A percentile compares a stretch with the other conserved stretches of the same genome.
These are phyloP conservation scores for Heterodera carotae DNA, from an alignment of 1,140 invertebrate species.

Conservation along the genomic window DNA sequence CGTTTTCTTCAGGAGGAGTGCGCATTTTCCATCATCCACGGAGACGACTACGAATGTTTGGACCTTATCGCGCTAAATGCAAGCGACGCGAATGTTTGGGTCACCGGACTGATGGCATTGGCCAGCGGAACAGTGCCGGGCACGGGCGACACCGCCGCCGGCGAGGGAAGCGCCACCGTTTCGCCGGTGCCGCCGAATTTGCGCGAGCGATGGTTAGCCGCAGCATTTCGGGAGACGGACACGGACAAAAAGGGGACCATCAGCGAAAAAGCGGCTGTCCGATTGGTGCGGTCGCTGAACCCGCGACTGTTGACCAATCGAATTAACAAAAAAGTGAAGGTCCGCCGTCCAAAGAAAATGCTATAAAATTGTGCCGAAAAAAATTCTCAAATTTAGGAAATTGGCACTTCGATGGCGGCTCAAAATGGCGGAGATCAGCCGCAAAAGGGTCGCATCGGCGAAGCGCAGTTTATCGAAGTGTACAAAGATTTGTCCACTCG, in stretches of 20 bases:
- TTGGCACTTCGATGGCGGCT: neutral
- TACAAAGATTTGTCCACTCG: constrained; percentile 73
- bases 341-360: constrained; percentile 47
- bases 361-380: neutral
- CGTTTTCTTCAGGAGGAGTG: constrained; percentile 69
- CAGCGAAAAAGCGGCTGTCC: constrained; percentile 69
- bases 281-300: constrained; percentile 70
- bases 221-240: constrained; percentile 70
- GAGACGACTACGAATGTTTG: constrained; percentile 71
- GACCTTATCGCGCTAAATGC: constrained; percentile 72
- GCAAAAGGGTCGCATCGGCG: constrained; percentile 68
- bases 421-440: neutral
- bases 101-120: constrained; percentile 61
- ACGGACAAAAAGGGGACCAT: constrained; percentile 68
- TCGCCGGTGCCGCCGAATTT: constrained; percentile 48
- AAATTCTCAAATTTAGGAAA: neutral
- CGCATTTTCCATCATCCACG: constrained; percentile 73
- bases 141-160: constrained; percentile 38
- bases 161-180: constrained; percentile 35
- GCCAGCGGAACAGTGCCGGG: constrained; percentile 47
- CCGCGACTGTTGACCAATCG: constrained; percentile 67
- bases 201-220: constrained; percentile 68
- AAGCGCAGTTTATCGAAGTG: constrained; percentile 71
- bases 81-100: constrained; percentile 74
- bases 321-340: constrained; percentile 71